Percentiles rank a stretch among this genome's conserved stretches.
phyloP scores from a whole-genome alignment of 2,113 vertebrate genomes.

The Brevimyrus niger region DNA sequence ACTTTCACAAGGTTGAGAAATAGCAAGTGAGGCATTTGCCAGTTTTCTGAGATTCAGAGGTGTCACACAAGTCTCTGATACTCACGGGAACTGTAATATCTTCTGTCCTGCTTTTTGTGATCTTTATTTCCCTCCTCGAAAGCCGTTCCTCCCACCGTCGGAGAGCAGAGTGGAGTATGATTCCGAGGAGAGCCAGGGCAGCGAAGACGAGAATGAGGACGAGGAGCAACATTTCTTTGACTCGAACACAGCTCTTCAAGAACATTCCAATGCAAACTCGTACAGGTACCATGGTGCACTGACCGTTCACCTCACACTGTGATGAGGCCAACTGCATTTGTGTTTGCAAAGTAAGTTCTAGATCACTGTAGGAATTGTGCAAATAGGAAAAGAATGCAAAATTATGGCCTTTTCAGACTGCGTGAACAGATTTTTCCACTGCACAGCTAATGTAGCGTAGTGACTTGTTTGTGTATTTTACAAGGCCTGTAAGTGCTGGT shows the following conservation, averaged over 20 bases:
- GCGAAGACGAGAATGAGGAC: conserved; percentile 71
- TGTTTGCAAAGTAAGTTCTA: not conserved
- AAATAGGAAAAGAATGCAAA: not conserved
- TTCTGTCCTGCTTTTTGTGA: not conserved
- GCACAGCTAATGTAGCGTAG: not conserved
- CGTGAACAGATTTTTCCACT: not conserved
- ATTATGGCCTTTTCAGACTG: not conserved
- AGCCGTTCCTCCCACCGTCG: conserved; percentile 74
- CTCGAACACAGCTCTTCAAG: conserved; percentile 65
- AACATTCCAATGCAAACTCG: conserved; percentile 91
- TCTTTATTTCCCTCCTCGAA: conserved; percentile 27
- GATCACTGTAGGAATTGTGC: not conserved
- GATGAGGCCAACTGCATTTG: not conserved
- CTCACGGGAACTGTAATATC: not conserved
- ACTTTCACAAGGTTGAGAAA: not conserved
- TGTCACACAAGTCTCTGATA: not conserved
- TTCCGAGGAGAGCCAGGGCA: conserved; percentile 87
- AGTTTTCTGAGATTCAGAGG: not conserved
- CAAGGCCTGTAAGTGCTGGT: not conserved
- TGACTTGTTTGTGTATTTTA: not conserved
- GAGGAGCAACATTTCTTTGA: conserved; percentile 55
- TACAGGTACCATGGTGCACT: conserved; percentile 69
- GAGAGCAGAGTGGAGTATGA: conserved; percentile 79
- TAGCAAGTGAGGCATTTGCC: not conserved
- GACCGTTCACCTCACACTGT: not conserved